Evolutionary conservation across 2,888 invertebrate genomes (phyloP).

Genomic region (Galerucella pusilla): DNA sequence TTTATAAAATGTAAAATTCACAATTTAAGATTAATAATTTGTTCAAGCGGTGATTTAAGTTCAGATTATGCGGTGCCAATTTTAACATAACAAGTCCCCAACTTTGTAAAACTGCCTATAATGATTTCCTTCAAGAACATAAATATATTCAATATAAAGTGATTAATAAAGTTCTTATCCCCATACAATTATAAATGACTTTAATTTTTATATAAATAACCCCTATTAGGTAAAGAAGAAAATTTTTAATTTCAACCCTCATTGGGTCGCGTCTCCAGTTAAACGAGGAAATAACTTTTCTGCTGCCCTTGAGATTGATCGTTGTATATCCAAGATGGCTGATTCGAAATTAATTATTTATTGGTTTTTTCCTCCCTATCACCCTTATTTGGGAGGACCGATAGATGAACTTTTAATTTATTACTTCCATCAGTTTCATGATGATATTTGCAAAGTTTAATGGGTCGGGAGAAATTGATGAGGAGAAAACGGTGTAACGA

Average conservation of each 20-base stretch:
- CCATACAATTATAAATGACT: slow-evolving; percentile 39
- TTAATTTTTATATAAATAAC: slow-evolving; percentile 42
- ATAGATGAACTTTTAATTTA: slow-evolving; percentile 41
- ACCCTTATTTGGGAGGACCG: slow-evolving; percentile 34
- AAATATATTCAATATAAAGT: slow-evolving; percentile 7
- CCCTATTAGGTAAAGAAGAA: slow-evolving; percentile 41
- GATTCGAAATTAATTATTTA: slow-evolving; percentile 59
- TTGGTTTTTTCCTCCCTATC: slow-evolving; percentile 41
- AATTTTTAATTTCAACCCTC: slow-evolving; percentile 48
- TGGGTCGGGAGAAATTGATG: slow-evolving; percentile 32
- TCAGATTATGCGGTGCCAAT: neutral
- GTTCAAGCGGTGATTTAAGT: neutral
- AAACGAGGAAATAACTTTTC: slow-evolving; percentile 48
- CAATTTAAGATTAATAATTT: neutral
- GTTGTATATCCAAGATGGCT: slow-evolving; percentile 57
- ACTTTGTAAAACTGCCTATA: neutral
- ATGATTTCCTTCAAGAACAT: slow-evolving; percentile 8
- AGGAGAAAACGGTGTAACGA: slow-evolving; percentile 16
- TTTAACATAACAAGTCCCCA: neutral
- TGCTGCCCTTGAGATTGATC: slow-evolving; percentile 52
- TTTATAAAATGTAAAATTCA: too few relatives aligned
- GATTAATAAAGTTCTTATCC: slow-evolving; percentile 26
- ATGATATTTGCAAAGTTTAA: slow-evolving; percentile 39
- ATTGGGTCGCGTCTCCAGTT: slow-evolving; percentile 37
- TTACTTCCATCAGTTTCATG: slow-evolving; percentile 39